These are phyloP conservation scores for Lordiphosa fenestrarum DNA, from an alignment of 2,888 invertebrate genomes.

Conservation along the genomic window DNA sequence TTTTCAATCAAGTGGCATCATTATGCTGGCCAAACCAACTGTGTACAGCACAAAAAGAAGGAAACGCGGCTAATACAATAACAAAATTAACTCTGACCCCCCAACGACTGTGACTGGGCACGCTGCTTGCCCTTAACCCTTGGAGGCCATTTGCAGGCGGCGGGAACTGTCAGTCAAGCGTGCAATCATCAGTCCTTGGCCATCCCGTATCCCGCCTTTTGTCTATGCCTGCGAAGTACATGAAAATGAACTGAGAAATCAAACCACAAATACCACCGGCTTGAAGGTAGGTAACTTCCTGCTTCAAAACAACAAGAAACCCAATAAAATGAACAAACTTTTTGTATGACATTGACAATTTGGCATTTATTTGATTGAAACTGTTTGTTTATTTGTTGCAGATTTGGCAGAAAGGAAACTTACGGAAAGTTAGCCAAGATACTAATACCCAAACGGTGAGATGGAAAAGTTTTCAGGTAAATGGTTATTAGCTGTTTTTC, in stretches of 20 bases:
- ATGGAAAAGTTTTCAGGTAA: too few relatives aligned
- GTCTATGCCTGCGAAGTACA: constrained; percentile 59
- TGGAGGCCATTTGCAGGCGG: constrained; percentile 18
- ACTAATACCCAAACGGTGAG: too few relatives aligned
- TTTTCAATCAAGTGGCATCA: constrained; percentile 79
- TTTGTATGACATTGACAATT: constrained; percentile 30
- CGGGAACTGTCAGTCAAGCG: constrained; percentile 30
- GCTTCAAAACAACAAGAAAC: constrained; percentile 1
- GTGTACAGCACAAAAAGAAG: constrained; percentile 20
- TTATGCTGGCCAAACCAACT: constrained; percentile 62
- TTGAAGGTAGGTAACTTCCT: too few relatives aligned
- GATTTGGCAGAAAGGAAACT: constrained; percentile 3
- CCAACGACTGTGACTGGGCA: constrained; percentile 2
- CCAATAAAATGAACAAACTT: constrained; percentile 5
- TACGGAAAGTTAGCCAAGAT: not conserved
- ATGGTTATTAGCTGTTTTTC: too few relatives aligned
- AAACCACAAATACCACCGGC: too few relatives aligned
- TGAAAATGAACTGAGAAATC: constrained; percentile 10
- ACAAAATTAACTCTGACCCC: constrained; percentile 61
- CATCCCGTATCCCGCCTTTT: constrained; percentile 22
- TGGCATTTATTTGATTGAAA: constrained; percentile 46
- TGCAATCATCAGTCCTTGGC: constrained; percentile 21
- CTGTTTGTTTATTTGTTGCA: constrained; percentile 25
- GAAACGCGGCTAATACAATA: constrained; percentile 58
- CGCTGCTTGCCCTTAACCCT: constrained; percentile 54